phyloP scores from a whole-genome alignment of 2,113 vertebrate genomes.

The Myotis lucifugus region DNA sequence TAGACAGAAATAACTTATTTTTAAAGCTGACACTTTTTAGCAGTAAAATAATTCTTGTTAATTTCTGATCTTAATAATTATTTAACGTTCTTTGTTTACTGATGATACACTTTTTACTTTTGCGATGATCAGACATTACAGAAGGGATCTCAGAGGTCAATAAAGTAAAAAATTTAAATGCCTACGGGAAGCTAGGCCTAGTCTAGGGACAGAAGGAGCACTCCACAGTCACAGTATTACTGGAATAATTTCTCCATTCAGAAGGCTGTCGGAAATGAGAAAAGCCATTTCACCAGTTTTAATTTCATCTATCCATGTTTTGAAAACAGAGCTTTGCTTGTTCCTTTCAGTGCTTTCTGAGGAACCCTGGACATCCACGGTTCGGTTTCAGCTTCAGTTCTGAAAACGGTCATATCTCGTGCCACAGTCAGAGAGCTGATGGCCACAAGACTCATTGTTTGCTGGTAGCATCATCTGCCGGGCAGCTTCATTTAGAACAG shows the following conservation, averaged over 20 bases:
- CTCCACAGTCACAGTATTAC: not conserved
- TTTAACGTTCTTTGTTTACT: constrained; percentile 2
- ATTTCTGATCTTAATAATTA: constrained; percentile 6
- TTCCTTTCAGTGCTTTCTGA: not conserved
- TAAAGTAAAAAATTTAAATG: not conserved
- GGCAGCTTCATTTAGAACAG: not conserved
- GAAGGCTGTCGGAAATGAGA: constrained; percentile 16
- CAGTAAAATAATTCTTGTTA: not conserved
- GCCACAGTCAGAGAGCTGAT: not conserved
- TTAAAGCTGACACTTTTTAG: not conserved
- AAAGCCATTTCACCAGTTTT: not conserved
- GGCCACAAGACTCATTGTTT: not conserved
- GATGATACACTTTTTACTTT: not conserved
- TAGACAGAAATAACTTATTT: not conserved
- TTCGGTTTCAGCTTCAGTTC: constrained; percentile 16
- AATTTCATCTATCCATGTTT: constrained; percentile 26
- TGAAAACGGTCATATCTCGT: not conserved
- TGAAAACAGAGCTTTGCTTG: constrained; percentile 33
- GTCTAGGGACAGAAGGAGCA: not conserved
- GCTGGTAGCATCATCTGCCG: not conserved
- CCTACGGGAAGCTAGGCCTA: not conserved
- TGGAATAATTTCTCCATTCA: not conserved
- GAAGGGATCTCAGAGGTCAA: not conserved
- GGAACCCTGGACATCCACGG: not conserved
- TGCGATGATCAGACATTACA: not conserved